Base-by-base conservation (phyloP, 1,140 invertebrate species). In the Monomorium pharaonis region DNA sequence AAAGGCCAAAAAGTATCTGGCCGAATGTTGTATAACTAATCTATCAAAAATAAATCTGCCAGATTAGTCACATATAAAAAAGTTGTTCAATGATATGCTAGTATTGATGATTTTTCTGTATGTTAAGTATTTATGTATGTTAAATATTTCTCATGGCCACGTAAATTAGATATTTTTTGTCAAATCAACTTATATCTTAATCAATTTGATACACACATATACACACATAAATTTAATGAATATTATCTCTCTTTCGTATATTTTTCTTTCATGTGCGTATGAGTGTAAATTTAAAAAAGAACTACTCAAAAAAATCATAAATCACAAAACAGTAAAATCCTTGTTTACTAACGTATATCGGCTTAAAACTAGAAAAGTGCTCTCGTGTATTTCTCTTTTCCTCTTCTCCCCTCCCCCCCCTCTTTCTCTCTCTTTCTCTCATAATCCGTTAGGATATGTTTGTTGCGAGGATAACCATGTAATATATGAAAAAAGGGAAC, bases 401-500 rank as follows among this genome's bases (percentile, higher is more conserved):
- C 47, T 51, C 16, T 5, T 37, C n/a, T 65, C 14, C 2, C n/a
- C 37, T 33, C 42, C 30, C 51, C 21, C 37, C 14, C 9, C 49
- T 0, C n/a, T 76, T 16, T 67, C 51, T 60, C n/a, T 63, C 14
- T 76, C 16, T 67, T 37, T 58, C 16, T 63, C 21, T 37, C 44
- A 16, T 86, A 84, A 72, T 83, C 33, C 78, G 47, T 63, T 84
- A 62, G 27, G 72, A 84, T 72, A 69, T 42, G 54, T 86, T 69
- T 67, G 42, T 51, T 54, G 67, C 16, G 54, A 47, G 56, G 21
- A 70, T 70, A 87, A 70, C 54, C 33, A 33, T 42, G 44, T 42
- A 60, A 77, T 56, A 78, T 24, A 30, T 42, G 9, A 5, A 54
- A 67, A 58, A 60, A 6, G n/a, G 30, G 54, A n/a, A 70, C 24